Percentiles rank a stretch among this genome's conserved stretches.
These are phyloP conservation scores for Eospalax fontanierii DNA, from an alignment of 2,797 vertebrate species.

Conservation along the genomic window DNA sequence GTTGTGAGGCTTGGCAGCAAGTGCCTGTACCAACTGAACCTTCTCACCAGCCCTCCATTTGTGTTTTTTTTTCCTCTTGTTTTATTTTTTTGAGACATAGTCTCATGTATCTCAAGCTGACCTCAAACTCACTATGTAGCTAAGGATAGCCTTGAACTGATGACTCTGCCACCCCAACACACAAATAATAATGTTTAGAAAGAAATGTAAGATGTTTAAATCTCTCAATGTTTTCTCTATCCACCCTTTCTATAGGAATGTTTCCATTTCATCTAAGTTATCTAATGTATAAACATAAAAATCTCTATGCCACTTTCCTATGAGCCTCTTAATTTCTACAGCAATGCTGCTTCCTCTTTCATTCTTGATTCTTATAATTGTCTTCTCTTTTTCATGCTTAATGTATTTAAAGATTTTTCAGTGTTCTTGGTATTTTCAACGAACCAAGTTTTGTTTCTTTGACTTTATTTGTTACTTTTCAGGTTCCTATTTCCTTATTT, in stretches of 20 bases:
- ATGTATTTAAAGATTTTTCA: neutral
- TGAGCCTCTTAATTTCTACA: slow-evolving; percentile 30
- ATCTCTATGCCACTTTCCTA: neutral
- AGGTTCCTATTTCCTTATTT: slow-evolving; percentile 13
- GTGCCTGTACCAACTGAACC: no score
- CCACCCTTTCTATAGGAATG: neutral
- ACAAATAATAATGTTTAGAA: no score
- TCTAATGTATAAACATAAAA: neutral
- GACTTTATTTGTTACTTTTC: neutral
- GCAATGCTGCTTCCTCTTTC: neutral
- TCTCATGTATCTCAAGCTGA: neutral
- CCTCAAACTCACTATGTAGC: neutral
- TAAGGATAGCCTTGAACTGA: no score
- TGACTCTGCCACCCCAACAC: no score
- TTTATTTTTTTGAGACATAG: neutral
- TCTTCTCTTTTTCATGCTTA: neutral
- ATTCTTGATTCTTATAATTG: slow-evolving; percentile 52
- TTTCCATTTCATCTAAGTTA: neutral
- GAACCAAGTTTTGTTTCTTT: neutral
- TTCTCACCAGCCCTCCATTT: no score
- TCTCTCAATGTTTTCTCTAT: neutral
- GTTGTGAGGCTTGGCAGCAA: no score
- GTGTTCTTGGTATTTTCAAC: slow-evolving; percentile 30
- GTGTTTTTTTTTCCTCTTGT: no score
- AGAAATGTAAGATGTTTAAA: neutral